phyloP scores from a whole-genome alignment of 2,797 vertebrate genomes.

The Halcyon chelicuti region DNA sequence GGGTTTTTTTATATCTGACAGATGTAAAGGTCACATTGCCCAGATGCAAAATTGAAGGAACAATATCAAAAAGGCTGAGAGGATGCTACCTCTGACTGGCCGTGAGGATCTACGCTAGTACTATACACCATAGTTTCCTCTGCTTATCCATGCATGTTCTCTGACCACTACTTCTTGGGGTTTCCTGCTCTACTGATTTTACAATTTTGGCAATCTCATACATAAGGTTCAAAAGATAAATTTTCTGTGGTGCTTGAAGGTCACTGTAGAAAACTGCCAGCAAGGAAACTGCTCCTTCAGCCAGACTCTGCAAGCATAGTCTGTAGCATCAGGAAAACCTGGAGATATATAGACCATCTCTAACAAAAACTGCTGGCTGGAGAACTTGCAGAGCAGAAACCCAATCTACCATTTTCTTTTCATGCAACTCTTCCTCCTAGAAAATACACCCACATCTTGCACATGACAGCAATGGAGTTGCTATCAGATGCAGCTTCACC shows the following conservation, averaged over 20 bases:
- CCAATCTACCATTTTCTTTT: background rate
- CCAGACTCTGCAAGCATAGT: background rate
- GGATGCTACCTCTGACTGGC: rapidly evolving
- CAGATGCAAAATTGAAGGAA: background rate
- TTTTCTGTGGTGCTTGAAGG: background rate
- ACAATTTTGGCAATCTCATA: background rate
- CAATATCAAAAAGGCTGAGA: background rate
- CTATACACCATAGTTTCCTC: background rate
- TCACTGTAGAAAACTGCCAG: background rate
- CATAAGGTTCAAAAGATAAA: background rate
- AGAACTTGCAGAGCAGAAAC: background rate
- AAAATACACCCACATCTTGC: background rate
- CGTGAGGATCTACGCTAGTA: background rate
- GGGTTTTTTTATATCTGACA: rapidly evolving
- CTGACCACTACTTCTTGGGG: background rate
- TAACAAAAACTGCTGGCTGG: background rate
- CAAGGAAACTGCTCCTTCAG: background rate
- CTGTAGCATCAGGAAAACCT: background rate
- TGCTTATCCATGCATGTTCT: background rate
- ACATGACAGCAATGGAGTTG: rapidly evolving
- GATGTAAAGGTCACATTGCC: background rate
- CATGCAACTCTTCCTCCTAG: background rate
- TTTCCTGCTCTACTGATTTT: background rate
- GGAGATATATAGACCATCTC: background rate
- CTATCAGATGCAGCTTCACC: background rate